Evolutionary conservation across 2,888 invertebrate genomes (phyloP).

Genomic region (Nomada fucata): DNA sequence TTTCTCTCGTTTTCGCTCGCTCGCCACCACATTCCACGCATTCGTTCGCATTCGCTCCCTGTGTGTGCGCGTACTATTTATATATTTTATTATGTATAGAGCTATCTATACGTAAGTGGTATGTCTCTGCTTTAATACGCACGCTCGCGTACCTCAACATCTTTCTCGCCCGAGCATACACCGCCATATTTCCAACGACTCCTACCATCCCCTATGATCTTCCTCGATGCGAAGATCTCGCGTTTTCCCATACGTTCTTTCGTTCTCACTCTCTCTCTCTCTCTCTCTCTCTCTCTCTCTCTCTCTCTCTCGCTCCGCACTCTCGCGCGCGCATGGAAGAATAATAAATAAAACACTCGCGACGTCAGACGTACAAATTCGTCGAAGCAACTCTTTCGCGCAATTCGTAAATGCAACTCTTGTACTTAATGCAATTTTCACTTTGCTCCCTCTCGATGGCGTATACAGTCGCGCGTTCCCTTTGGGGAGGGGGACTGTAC

Average conservation of each 20-base stretch:
- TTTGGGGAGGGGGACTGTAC: no score
- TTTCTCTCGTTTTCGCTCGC: constrained; percentile 18
- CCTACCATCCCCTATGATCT: constrained; percentile 3
- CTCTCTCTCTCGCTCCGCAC: constrained; percentile 26
- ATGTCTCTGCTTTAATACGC: constrained; percentile 67
- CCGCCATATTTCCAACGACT: neutral
- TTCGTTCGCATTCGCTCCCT: constrained; percentile 36
- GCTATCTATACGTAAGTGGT: constrained; percentile 81
- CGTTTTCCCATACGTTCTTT: constrained; percentile 37
- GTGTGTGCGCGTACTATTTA: constrained; percentile 72
- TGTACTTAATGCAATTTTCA: constrained; percentile 81
- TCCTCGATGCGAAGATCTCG: neutral
- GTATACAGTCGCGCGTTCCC: neutral
- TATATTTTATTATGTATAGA: constrained; percentile 82
- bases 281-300: no score
- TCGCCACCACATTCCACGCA: constrained; percentile 16
- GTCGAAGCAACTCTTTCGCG: constrained; percentile 55
- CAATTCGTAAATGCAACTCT: constrained; percentile 82
- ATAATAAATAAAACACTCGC: constrained; percentile 73
- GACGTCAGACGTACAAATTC: constrained; percentile 67
- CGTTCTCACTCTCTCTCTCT: constrained; percentile 15
- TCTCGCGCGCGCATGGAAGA: constrained; percentile 68
- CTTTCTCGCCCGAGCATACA: constrained; percentile 42
- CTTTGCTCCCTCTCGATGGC: constrained; percentile 57
- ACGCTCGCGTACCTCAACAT: constrained; percentile 52